Evolutionary conservation across 2,888 invertebrate species (phyloP).

Genomic region (Synanthedon tipuliformis): DNA sequence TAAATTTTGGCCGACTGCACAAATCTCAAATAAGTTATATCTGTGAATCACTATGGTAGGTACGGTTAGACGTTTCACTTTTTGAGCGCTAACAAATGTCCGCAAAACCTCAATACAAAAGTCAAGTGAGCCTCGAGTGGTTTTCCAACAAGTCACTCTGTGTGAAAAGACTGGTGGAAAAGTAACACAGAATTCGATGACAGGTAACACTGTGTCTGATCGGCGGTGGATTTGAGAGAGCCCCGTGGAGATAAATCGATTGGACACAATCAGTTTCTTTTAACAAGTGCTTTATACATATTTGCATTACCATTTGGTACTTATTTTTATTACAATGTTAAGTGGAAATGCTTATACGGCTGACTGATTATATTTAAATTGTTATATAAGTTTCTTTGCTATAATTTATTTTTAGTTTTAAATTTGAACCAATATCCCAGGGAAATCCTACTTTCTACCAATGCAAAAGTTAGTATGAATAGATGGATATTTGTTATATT

Average conservation of each 20-base stretch:
- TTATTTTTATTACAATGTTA: too few relatives aligned
- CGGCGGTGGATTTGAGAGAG: background rate
- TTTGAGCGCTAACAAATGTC: conserved; percentile 40
- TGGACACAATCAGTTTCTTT: background rate
- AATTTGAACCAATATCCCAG: too few relatives aligned
- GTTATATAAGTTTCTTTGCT: too few relatives aligned
- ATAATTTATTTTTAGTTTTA: too few relatives aligned
- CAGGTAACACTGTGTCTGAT: background rate
- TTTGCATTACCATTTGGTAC: background rate
- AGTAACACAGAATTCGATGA: background rate
- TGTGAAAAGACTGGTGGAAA: background rate
- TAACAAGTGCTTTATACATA: background rate
- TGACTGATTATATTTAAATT: too few relatives aligned
- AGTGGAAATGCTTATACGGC: too few relatives aligned
- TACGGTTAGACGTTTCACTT: conserved; percentile 62
- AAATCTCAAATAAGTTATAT: conserved; percentile 2
- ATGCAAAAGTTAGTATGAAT: too few relatives aligned
- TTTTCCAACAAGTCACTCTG: background rate
- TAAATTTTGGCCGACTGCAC: background rate
- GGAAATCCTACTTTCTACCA: too few relatives aligned
- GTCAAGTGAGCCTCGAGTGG: conserved; percentile 30
- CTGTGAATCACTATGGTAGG: conserved; percentile 23
- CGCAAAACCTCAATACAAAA: conserved; percentile 54
- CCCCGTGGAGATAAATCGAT: background rate
- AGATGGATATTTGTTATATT: too few relatives aligned